Conservation (phyloP, 2,888 invertebrate species). For the Unio pictorum region DNA sequence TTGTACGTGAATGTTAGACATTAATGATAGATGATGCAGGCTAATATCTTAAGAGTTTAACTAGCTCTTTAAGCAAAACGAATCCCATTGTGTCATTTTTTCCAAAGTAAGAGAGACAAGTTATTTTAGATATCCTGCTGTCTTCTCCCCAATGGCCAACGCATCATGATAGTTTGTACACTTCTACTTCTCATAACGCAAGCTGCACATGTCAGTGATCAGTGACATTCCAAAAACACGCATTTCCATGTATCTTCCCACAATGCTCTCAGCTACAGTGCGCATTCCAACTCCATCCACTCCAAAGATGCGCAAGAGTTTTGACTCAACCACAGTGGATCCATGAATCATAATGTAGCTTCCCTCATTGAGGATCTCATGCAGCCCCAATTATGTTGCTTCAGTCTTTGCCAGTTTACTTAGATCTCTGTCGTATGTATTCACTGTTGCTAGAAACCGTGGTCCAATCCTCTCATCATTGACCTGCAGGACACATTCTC, state of each 20-base stretch:
- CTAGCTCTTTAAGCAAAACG: background rate
- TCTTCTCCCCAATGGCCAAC: slow-evolving; percentile 59
- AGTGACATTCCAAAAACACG: slow-evolving; percentile 90
- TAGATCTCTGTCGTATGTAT: slow-evolving; percentile 84
- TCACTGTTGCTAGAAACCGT: slow-evolving; percentile 92
- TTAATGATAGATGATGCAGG: no score
- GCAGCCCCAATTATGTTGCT: slow-evolving; percentile 80
- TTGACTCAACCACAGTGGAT: slow-evolving; percentile 93
- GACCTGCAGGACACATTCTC: no score
- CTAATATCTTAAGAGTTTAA: no score
- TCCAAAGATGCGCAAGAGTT: slow-evolving; percentile 83
- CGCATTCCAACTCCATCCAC: slow-evolving; percentile 73
- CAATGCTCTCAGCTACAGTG: slow-evolving; percentile 86
- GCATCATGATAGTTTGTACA: slow-evolving; percentile 93
- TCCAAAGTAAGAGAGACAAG: slow-evolving; percentile 50
- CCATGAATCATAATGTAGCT: slow-evolving; percentile 97
- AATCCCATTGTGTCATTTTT: slow-evolving; percentile 18
- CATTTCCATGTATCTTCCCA: slow-evolving; percentile 86
- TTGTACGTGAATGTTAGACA: no score
- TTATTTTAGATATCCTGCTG: slow-evolving; percentile 63
- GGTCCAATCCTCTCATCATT: slow-evolving; percentile 83
- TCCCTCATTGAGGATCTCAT: slow-evolving; percentile 85
- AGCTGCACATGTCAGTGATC: slow-evolving; percentile 91
- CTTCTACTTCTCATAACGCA: slow-evolving; percentile 81
- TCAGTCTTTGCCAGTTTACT: slow-evolving; percentile 81